phyloP scores from a whole-genome alignment of 2,888 invertebrate species.

The Erannis defoliaria region DNA sequence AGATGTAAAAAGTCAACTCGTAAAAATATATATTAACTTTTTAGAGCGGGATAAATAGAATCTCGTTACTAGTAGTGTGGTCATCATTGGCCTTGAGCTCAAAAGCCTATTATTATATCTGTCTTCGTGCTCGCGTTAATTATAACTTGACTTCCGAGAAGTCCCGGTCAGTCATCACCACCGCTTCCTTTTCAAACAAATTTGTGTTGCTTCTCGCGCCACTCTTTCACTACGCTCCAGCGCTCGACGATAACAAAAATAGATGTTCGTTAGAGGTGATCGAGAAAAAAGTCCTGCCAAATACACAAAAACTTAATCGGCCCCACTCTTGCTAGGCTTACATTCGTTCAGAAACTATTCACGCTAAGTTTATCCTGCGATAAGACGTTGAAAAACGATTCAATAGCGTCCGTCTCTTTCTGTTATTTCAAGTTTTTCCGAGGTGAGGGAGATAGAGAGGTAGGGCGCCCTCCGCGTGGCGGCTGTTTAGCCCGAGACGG shows the following conservation, averaged over 20 bases:
- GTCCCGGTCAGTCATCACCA: slow-evolving; percentile 58
- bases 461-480: slow-evolving; percentile 81
- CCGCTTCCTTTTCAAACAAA: slow-evolving; percentile 62
- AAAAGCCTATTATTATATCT: slow-evolving; percentile 49
- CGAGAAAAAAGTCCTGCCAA: slow-evolving; percentile 80
- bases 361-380: slow-evolving; percentile 83
- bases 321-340: slow-evolving; percentile 79
- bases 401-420: slow-evolving; percentile 69
- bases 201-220: slow-evolving; percentile 53
- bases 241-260: slow-evolving; percentile 68
- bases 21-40: no score
- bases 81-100: slow-evolving; percentile 55
- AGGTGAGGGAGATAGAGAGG: slow-evolving; percentile 79
- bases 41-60: neutral
- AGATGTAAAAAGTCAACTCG: no score
- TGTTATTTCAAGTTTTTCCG: slow-evolving; percentile 56
- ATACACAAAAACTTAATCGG: slow-evolving; percentile 75
- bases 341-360: slow-evolving; percentile 75
- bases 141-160: slow-evolving; percentile 63
- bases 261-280: slow-evolving; percentile 66
- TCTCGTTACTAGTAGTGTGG: slow-evolving; percentile 15
- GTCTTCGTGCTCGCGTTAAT: slow-evolving; percentile 53
- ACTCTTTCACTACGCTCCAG: slow-evolving; percentile 58
- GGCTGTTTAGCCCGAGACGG: slow-evolving; percentile 77
- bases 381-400: slow-evolving; percentile 69